A percentile compares a stretch with the other conserved stretches of the same genome.
phyloP scores from a whole-genome alignment of 2,113 vertebrate genomes.

The Holacanthus passer region DNA sequence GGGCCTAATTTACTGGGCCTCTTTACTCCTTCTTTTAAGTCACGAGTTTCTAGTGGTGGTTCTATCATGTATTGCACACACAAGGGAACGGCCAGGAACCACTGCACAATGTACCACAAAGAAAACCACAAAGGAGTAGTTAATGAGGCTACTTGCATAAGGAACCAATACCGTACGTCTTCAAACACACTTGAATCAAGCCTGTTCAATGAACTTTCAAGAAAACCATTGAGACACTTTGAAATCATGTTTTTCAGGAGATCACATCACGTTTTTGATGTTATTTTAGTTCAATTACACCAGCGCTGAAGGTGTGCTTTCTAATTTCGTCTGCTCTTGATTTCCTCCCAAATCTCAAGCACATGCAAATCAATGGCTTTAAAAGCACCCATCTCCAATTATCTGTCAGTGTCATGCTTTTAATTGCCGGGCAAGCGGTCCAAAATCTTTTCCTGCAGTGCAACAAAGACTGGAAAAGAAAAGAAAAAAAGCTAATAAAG shows the following conservation, averaged over 20 bases:
- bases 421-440: neutral
- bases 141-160: constrained; percentile 4
- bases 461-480: constrained; percentile 11
- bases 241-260: neutral
- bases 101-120: neutral
- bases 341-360: constrained; percentile 8
- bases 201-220: neutral
- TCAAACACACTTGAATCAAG: neutral
- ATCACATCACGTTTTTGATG: neutral
- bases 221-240: neutral
- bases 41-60: constrained; percentile 4
- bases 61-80: neutral
- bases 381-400: constrained; percentile 20
- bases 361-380: constrained; percentile 35
- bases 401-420: neutral
- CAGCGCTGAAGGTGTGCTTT: neutral
- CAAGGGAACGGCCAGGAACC: constrained; percentile 4
- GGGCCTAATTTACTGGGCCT: constrained; percentile 46
- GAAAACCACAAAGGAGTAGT: constrained; percentile 1
- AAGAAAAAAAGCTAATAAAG: neutral
- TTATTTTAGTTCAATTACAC: constrained; percentile 11
- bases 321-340: constrained; percentile 1
- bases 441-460: neutral
- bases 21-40: constrained; percentile 7
- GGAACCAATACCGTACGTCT: neutral